phyloP scores from a whole-genome alignment of 2,888 invertebrate genomes.

The Caenorhabditis afra region DNA sequence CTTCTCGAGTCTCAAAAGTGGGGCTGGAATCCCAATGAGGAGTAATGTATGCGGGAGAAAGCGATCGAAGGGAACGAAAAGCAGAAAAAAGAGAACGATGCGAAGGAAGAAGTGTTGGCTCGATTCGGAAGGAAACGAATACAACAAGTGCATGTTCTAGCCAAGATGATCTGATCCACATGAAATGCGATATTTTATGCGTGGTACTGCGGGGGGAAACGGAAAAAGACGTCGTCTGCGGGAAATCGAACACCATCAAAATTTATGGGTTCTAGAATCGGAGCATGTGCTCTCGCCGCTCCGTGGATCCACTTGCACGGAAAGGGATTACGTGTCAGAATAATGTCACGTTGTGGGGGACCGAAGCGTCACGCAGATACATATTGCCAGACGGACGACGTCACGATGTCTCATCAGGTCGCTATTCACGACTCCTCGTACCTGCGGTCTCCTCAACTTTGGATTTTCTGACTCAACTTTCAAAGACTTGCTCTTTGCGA shows the following conservation, averaged over 20 bases:
- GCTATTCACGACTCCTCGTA: too few species aligned
- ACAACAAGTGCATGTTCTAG: too few species aligned
- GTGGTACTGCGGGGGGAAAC: slow-evolving; percentile 4
- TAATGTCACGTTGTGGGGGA: not conserved
- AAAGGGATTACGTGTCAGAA: slow-evolving; percentile 14
- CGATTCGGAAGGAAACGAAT: not conserved
- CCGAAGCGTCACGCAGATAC: too few species aligned
- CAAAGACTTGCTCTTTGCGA: too few species aligned
- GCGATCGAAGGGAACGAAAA: not conserved
- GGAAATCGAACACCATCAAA: slow-evolving; percentile 46
- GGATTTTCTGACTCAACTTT: too few species aligned
- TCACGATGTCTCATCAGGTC: too few species aligned
- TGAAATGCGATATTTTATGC: slow-evolving; percentile 51
- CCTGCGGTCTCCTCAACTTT: too few species aligned
- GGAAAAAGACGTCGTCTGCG: not conserved
- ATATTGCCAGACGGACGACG: too few species aligned
- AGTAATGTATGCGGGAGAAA: slow-evolving; percentile 21
- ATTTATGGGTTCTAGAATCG: slow-evolving; percentile 53
- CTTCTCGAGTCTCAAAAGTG: not conserved
- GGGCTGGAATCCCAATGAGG: slow-evolving; percentile 24
- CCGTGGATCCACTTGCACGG: not conserved
- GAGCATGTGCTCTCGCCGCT: slow-evolving; percentile 4
- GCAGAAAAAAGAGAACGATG: not conserved
- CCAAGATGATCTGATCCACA: slow-evolving; percentile 2
- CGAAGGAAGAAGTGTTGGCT: not conserved